phyloP scores from a whole-genome alignment of 2,113 vertebrate species.

The Pachycephala philippinensis region DNA sequence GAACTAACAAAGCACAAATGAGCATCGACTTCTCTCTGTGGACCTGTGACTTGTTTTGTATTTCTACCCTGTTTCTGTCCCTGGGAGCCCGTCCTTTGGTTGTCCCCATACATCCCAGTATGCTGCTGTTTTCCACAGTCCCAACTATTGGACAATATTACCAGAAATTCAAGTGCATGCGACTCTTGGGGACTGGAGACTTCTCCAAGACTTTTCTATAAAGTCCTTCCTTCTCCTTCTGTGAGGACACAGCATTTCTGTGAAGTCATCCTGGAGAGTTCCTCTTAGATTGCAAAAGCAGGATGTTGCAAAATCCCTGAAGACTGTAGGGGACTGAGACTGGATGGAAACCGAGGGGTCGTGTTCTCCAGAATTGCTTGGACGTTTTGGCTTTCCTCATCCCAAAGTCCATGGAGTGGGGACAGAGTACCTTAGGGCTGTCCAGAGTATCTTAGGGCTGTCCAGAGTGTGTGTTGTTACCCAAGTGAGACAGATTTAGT shows the following conservation, averaged over 20 bases:
- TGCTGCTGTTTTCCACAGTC: not conserved
- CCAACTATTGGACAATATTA: not conserved
- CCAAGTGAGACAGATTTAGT: not conserved
- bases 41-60: not conserved
- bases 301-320: not conserved
- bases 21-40: not conserved
- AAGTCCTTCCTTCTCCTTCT: not conserved
- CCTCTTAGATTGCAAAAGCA: not conserved
- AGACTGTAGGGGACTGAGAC: not conserved
- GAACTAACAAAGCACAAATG: not conserved
- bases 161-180: not conserved
- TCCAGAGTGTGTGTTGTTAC: not conserved
- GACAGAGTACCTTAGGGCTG: not conserved
- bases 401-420: not conserved
- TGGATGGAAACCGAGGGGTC: not conserved
- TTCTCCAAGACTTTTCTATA: not conserved
- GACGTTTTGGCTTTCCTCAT: not conserved
- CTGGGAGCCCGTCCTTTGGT: not conserved
- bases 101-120: not conserved
- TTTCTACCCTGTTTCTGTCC: not conserved
- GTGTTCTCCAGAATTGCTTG: not conserved
- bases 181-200: not conserved
- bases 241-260: not conserved
- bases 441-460: not conserved
- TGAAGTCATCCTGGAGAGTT: not conserved